Evolutionary conservation across 2,888 invertebrate genomes (phyloP).

Genomic region (Acanthosepion esculentum): DNA sequence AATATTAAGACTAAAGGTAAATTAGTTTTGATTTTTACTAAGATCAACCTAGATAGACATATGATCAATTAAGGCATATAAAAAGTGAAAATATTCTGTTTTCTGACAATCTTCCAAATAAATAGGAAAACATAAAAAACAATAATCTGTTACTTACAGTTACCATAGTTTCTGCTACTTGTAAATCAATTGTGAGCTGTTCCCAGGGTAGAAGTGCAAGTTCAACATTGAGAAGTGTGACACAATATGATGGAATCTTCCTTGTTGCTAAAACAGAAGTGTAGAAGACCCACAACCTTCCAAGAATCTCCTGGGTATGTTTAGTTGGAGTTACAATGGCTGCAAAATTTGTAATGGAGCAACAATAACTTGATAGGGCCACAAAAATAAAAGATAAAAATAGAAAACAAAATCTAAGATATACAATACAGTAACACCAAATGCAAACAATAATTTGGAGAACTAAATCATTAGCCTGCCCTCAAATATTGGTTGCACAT

Average conservation of each 20-base stretch:
- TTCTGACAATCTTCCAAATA: no score
- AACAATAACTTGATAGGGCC: neutral
- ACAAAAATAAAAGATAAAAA: neutral
- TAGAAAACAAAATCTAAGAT: no score
- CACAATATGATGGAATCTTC: slow-evolving; percentile 81
- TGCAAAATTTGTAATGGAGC: neutral
- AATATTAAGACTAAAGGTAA: no score
- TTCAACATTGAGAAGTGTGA: slow-evolving; percentile 80
- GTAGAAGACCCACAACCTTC: slow-evolving; percentile 78
- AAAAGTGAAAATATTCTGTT: no score
- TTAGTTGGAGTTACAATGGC: neutral
- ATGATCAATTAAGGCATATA: no score
- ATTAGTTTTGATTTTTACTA: no score
- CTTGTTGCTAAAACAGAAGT: slow-evolving; percentile 81
- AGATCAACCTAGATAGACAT: no score
- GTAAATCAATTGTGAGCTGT: slow-evolving; percentile 81
- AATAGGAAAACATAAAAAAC: no score
- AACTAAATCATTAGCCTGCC: no score
- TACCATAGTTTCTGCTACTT: slow-evolving; percentile 83
- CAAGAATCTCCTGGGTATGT: slow-evolving; percentile 36
- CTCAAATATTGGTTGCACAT: no score
- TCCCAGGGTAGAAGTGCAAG: slow-evolving; percentile 83
- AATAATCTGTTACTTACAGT: slow-evolving; percentile 76
- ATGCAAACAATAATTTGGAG: no score
- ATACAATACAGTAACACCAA: no score